These are phyloP conservation scores for Goniozus legneri DNA, from an alignment of 1,140 invertebrate species.

Conservation along the genomic window DNA sequence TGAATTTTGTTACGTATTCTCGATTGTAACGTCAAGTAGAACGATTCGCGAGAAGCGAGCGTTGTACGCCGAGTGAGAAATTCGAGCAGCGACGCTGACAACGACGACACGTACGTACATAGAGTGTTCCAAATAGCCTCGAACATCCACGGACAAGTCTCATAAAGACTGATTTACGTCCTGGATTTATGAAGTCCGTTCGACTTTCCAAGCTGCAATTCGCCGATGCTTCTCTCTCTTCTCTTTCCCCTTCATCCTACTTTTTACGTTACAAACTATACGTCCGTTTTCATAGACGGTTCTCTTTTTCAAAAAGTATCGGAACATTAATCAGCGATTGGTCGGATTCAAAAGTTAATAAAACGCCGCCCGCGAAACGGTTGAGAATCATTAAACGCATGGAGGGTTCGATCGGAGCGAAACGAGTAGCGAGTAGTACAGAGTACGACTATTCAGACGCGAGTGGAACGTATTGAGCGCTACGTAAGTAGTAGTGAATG, in stretches of 20 bases:
- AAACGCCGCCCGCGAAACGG: no score
- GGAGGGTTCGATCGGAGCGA: no score
- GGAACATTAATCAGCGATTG: no score
- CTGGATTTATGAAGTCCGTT: slow-evolving; percentile 49
- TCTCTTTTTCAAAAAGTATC: no score
- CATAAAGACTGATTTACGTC: slow-evolving; percentile 51
- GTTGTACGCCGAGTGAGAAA: no score
- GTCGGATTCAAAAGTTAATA: no score
- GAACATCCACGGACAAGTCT: slow-evolving; percentile 32
- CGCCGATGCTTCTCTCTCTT: slow-evolving; percentile 22
- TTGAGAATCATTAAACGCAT: no score
- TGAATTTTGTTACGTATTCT: no score
- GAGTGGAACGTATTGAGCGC: slow-evolving; percentile 42
- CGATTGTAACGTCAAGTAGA: no score
- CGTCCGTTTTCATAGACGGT: no score
- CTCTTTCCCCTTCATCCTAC: slow-evolving; percentile 1
- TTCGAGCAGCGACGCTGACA: no score
- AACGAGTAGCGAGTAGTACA: slow-evolving; percentile 16
- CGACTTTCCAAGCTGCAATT: slow-evolving; percentile 45
- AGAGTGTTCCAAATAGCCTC: slow-evolving; percentile 34
- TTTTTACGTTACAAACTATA: neutral
- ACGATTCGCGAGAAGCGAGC: no score
- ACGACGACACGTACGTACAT: slow-evolving; percentile 16
- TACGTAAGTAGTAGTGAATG: slow-evolving; percentile 39
- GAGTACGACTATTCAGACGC: slow-evolving; percentile 22